Evolutionary conservation across 2,888 invertebrate genomes (phyloP), one percentile per base, ranked within the genome.

Genomic region (Pyrrhia umbra): DNA sequence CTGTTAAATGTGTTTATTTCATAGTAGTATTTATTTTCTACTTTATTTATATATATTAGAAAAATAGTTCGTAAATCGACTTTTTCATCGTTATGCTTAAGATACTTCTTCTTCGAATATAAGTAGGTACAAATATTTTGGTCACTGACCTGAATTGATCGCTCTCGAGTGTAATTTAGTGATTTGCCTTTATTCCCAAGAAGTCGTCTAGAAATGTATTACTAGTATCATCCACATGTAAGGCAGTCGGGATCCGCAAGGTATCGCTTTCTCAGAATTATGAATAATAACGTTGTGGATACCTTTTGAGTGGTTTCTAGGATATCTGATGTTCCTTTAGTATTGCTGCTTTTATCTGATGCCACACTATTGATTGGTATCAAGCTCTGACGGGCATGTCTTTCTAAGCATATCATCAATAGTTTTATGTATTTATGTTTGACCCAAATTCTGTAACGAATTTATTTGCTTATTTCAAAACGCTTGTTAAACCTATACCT

Each of bases 231-330:
- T n/a, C n/a, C n/a, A 34, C n/a, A 3, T n/a, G 34, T 34, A n/a
- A n/a, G 34, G 8, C 25, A 5, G 13, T 2, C 16, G 3, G 2
- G 34, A 27, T 42, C 34, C 25, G n/a, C 40, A 4, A 27, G 27
- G 18, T 47, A 34, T 30, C 9, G 10, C 20, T 25, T 37, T 13
- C 39, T 16, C 18, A 15, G 13, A 21, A 20, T 39, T 16, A 16
- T 56, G 8, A 39, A 40, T 45, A 57, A 58, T 51, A 51, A 40
- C 30, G 1, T 50, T 34, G 15, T n/a, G 13, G 13, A 1, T 21
- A 6, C 25, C 20, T 46, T 23, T 34, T 46, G 25, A 40, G 30
- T 15, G 45, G 6, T 45, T 20, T 8, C 23, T 25, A 8, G 20
- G n/a, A 16, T 40, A 40, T 30, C 6, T 1, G n/a, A n/a, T n/a